Evolutionary conservation across 2,113 vertebrate species (phyloP), one percentile per base, ranked within the genome.

Genomic region (Apodemus sylvaticus): DNA sequence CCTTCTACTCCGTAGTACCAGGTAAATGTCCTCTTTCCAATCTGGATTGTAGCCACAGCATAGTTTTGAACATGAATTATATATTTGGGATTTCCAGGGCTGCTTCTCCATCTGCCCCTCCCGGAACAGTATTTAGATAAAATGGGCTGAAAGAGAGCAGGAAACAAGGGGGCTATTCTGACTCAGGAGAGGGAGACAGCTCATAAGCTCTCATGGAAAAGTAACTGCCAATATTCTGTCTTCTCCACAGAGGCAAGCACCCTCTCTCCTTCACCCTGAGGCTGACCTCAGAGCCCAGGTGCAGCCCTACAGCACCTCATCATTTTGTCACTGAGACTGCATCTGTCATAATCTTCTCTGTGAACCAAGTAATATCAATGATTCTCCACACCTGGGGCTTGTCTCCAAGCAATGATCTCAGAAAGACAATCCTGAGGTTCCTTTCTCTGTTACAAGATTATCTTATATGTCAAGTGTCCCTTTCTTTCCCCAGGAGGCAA

Each of bases 401-500:
- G 79, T 58, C 83, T 76, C 45, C 29, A 36, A 94, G 51, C 86
- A 91, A 53, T 86, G 79, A 87, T 94, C 76, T 97, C 76, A 96
- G 89, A 92, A 92, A 90, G 81, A 93, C 62, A 36, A 91, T 48
- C 58, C 76, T 53, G 34, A 92, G 20, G 34, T 92, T 87, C n/a
- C 31, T 92, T 94, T 89, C 58, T 97, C 82, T 95, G 45, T 90
- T 95, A 90, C 19, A 86, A 91, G n/a, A 96, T 93, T 96, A 94
- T 93, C 42, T 95, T 90, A 95, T 96, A 86, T 31, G 81, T 97
- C 91, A 95, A 48, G 5, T 78, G 81, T 86, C 85, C 60, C 73
- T 96, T 94, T 62, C 31, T 94, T 90, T 94, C 90, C 76, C 92
- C 66, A 86, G 36, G 24, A 70, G 60, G 36, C 70, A 94, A 55